phyloP scores from a whole-genome alignment of 1,140 invertebrate species.

The Aphis gossypii region DNA sequence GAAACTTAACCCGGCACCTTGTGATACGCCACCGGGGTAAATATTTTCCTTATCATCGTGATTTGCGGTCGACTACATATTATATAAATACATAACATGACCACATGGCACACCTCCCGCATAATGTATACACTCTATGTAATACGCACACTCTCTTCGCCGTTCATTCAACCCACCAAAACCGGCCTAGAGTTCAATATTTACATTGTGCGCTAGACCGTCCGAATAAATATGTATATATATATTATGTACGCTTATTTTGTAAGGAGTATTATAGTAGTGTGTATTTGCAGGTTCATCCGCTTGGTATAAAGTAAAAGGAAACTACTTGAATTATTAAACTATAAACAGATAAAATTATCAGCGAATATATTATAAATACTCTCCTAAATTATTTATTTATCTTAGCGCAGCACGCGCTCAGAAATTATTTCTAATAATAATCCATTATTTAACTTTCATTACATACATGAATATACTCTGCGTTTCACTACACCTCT shows the following conservation, averaged over 20 bases:
- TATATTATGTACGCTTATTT: neutral
- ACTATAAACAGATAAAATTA: conserved; percentile 8
- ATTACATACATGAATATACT: neutral
- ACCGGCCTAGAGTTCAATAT: neutral
- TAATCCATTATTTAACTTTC: conserved; percentile 20
- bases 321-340: conserved; percentile 44
- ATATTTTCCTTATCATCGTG: conserved; percentile 1
- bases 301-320: neutral
- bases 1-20: neutral
- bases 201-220: neutral
- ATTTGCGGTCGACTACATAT: neutral
- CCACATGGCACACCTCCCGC: conserved; percentile 26
- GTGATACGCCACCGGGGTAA: neutral
- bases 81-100: conserved; percentile 18
- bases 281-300: neutral
- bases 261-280: neutral
- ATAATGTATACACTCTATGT: neutral
- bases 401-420: neutral
- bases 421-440: neutral
- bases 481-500: neutral
- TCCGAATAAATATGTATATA: neutral
- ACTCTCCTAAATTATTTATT: neutral
- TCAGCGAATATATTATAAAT: neutral
- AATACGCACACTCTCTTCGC: neutral
- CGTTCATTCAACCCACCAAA: neutral